Evolutionary conservation across 1,140 invertebrate species (phyloP), one percentile per base, ranked within the genome.

Genomic region (Macrocentrus cingulum): DNA sequence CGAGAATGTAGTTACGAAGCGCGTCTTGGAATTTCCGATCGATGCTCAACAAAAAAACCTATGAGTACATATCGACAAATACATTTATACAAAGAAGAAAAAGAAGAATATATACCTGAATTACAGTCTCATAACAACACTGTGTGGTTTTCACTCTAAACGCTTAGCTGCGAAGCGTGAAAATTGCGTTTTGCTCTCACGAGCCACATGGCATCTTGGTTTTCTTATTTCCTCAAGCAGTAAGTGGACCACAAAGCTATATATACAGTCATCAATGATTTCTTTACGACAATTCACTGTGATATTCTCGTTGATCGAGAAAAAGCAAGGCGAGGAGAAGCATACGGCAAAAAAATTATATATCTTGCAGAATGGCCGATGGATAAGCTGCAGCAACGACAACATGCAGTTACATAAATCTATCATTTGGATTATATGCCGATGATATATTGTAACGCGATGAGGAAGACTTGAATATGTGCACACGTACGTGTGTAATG

Each of bases 171-270:
- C 46, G 29, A 49, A 16, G 46, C 46, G 46, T 49, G 25, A 49
- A 49, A 49, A 22, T 49, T 23, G 8, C 15, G 46, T n/a, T 9
- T 18, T 49, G 3, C 44, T 46, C 44, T 46, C 44, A 20, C 44
- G 20, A 46, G 9, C 22, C 22, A 46, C 20, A n/a, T 22, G 11
- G 44, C 19, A 46, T 49, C n/a, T n/a, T 18, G 41, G 18, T 42
- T 42, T 42, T 42, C 41, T 42, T 42, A 15, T 29, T 49, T 49
- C 46, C 23, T 49, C n/a, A 49, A 49, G 46, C 46, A 49, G n/a
- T 49, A 49, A 49, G 46, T 49, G 46, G 46, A 49, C 29, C 46
- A 49, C 11, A 8, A 32, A 13, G 25, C 20, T 49, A n/a, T n/a
- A n/a, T 32, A 8, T 49, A 16, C 23, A 13, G 18, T 49, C 13